Base-by-base conservation (phyloP, 2,888 invertebrate species). In the Melitaea athalia region DNA sequence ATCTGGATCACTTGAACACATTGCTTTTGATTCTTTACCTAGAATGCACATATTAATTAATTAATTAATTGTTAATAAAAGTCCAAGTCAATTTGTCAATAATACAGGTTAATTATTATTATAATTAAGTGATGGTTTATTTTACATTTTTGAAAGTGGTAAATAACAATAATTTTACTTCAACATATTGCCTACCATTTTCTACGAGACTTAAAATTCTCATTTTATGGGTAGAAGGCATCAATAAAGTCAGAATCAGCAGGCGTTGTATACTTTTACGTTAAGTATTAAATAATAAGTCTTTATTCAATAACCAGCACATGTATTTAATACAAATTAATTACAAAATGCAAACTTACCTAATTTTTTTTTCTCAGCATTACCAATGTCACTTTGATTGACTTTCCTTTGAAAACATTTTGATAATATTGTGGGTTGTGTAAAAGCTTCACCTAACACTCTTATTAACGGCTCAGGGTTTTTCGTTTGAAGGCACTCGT, bases 361-460 rank as follows among this genome's bases (percentile, higher is more conserved):
- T 79, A 94, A 63, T 57, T 70, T 75, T 53, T 72, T 69, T 38
- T 86, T 64, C 72, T 94, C 85, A 49, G 93, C 93, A 69, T 93
- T 90, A 14, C 93, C 81, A 3, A 93, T 91, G 6, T 76, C 79
- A 57, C 76, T 76, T 14, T 80, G 78, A 33, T 65, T 73, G 76
- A 91, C 47, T 88, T 93, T 89, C 79, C 89, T 82, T 76, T 94
- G 90, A 85, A 92, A 98, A 96, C 93, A 97, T 77, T 94, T 93
- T 60, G 96, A 95, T 63, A 98, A 87, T 71, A 95, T 85, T 5
- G 85, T 78, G 0, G 93, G 93, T 68, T 93, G 93, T 71, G 94
- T 94, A 86, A 96, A 98, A 0, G 97, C 96, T 83, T 96, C 95
- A 0, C 96, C 96, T 45, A 98, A 86, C 14, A 96, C 95, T 67